Evolutionary conservation across 2,888 invertebrate species (phyloP).

Genomic region (Scaptomyza reducta): DNA sequence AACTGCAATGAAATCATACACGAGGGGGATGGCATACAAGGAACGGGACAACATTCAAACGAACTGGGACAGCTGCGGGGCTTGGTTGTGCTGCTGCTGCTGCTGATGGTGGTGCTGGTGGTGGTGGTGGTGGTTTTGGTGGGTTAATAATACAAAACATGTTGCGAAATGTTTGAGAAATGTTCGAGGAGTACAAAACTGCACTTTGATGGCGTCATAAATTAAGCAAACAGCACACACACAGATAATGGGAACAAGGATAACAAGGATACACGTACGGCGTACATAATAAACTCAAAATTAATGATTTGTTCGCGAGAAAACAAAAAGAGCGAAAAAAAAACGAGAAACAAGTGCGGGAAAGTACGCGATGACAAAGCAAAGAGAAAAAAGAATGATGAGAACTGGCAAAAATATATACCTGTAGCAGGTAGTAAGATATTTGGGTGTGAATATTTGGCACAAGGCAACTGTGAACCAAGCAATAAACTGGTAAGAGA

Average conservation of each 20-base stretch:
- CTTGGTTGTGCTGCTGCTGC: constrained; percentile 11
- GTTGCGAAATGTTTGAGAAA: constrained; percentile 65
- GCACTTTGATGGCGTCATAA: constrained; percentile 73
- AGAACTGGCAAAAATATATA: constrained; percentile 5
- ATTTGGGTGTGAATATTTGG: constrained; percentile 44
- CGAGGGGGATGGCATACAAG: constrained; percentile 23
- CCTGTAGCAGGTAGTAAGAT: constrained; percentile 18
- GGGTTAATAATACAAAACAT: constrained; percentile 61
- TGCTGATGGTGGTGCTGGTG: constrained; percentile 11
- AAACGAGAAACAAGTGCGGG: constrained; percentile 39
- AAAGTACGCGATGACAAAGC: constrained; percentile 42
- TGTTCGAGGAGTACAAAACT: constrained; percentile 46
- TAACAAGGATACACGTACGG: constrained; percentile 17
- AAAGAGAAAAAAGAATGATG: constrained; percentile 2
- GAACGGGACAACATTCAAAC: constrained; percentile 7
- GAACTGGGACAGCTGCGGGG: constrained; percentile 35
- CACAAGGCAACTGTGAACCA: constrained; percentile 18
- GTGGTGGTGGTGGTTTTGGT: constrained; percentile 18
- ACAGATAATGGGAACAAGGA: constrained; percentile 15
- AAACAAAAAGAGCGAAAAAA: constrained; percentile 20
- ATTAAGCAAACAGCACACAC: constrained; percentile 40
- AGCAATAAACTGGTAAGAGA: background rate
- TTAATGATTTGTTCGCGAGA: constrained; percentile 57
- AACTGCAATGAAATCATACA: constrained; percentile 56
- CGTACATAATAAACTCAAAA: constrained; percentile 53